These are phyloP conservation scores for Eupeodes corollae DNA, from an alignment of 1,140 invertebrate genomes.

Conservation along the genomic window DNA sequence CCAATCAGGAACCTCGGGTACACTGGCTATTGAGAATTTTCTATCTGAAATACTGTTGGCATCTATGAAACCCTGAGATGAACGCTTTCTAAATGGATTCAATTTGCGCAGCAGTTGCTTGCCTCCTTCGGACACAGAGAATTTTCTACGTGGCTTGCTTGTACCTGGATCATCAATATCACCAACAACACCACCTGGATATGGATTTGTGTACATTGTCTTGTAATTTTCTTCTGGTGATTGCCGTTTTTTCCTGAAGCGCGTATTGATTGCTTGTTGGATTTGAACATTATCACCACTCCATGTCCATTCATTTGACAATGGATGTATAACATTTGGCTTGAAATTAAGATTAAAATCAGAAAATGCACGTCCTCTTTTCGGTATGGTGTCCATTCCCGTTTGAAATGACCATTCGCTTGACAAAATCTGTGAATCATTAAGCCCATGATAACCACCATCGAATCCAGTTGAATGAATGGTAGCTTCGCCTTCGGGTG, in stretches of 20 bases:
- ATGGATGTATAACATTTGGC: conserved; percentile 12
- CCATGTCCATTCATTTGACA: conserved; percentile 34
- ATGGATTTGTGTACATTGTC: background rate
- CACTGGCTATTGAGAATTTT: conserved; percentile 27
- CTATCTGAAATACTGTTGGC: conserved; percentile 8
- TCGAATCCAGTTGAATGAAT: conserved; percentile 12
- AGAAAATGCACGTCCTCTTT: conserved; percentile 41
- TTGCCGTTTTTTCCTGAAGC: conserved; percentile 15
- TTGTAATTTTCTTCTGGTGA: background rate
- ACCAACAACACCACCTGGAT: conserved; percentile 18
- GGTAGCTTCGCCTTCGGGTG: conserved; percentile 34
- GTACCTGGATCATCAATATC: conserved; percentile 8
- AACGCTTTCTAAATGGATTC: conserved; percentile 25
- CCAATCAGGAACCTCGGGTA: conserved; percentile 16
- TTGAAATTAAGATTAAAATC: conserved; percentile 26
- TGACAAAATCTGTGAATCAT: conserved; percentile 54
- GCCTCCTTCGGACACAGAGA: conserved; percentile 30
- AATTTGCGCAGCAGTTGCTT: conserved; percentile 15
- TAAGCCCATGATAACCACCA: conserved; percentile 49
- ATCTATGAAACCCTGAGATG: conserved; percentile 16
- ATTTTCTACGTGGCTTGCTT: conserved; percentile 23
- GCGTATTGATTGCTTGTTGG: conserved; percentile 30
- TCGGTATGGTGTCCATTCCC: conserved; percentile 42
- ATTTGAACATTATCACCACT: conserved; percentile 35
- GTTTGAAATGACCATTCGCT: conserved; percentile 46